These are phyloP conservation scores for Oreocharis arfaki DNA, from an alignment of 2,113 vertebrate species.

Conservation along the genomic window DNA sequence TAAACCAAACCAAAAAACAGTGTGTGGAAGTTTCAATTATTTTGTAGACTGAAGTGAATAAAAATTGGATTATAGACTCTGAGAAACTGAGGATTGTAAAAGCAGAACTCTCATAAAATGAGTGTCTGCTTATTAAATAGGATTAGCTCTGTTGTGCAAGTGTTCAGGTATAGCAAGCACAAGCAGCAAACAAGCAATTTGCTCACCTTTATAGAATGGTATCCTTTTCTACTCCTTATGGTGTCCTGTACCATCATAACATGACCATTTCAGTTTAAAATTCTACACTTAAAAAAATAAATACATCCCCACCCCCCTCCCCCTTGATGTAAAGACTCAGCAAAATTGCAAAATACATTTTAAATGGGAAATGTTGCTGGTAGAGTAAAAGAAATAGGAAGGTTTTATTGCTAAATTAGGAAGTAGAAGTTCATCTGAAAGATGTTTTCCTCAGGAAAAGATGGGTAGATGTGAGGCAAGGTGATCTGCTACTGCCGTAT, in stretches of 20 bases:
- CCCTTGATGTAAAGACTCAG: not conserved
- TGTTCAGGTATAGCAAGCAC: not conserved
- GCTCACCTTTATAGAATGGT: not conserved
- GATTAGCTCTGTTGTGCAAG: not conserved
- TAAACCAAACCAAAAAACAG: not conserved
- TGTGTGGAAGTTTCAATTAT: not conserved
- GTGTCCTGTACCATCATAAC: not conserved
- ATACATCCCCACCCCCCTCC: too few relatives aligned
- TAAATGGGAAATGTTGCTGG: not conserved
- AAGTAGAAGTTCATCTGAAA: constrained; percentile 32
- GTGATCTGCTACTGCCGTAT: not conserved
- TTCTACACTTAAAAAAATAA: not conserved
- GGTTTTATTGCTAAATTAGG: constrained; percentile 48
- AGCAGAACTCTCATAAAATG: not conserved
- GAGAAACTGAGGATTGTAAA: not conserved
- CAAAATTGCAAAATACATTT: constrained; percentile 22
- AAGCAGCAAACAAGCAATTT: not conserved
- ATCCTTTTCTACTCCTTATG: not conserved
- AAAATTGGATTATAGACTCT: constrained; percentile 21
- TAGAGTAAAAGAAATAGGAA: constrained; percentile 22
- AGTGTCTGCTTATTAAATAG: constrained; percentile 20
- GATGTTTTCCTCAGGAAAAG: constrained; percentile 31
- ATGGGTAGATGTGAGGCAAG: constrained; percentile 18
- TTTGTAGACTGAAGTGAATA: not conserved
- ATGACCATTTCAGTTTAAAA: not conserved